phyloP scores from a whole-genome alignment of 2,888 invertebrate genomes.

The Leptothorax acervorum region DNA sequence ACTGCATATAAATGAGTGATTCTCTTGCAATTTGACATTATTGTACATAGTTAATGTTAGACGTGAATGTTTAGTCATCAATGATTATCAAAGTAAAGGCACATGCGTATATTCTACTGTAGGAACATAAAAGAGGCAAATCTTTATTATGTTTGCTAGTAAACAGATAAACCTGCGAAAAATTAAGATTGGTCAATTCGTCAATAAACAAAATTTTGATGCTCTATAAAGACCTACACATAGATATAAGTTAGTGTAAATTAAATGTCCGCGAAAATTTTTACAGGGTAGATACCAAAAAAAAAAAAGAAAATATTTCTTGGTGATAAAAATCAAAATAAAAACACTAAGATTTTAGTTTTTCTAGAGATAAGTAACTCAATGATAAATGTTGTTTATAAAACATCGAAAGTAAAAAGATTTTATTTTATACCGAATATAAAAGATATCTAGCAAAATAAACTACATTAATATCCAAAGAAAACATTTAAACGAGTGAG shows the following conservation, averaged over 20 bases:
- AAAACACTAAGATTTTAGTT: conserved; percentile 9
- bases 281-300: conserved; percentile 45
- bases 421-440: conserved; percentile 6
- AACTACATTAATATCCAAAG: not conserved
- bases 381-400: conserved; percentile 2
- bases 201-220: not conserved
- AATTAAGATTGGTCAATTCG: conserved; percentile 3
- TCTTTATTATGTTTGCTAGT: not conserved
- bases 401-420: not conserved
- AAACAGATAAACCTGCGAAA: not conserved
- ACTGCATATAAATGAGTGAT: not conserved
- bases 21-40: conserved; percentile 13
- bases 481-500: not conserved
- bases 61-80: conserved; percentile 5
- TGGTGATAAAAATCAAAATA: conserved; percentile 14
- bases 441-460: not conserved
- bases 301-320: not conserved
- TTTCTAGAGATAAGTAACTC: not conserved
- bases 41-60: not conserved
- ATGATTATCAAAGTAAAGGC: not conserved
- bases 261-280: conserved; percentile 17
- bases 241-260: conserved; percentile 42
- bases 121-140: not conserved
- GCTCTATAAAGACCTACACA: not conserved
- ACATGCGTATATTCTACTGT: not conserved